Percentiles rank a stretch among this genome's conserved stretches.
These are phyloP conservation scores for Artemia sp. DNA, from an alignment of 2,888 invertebrate genomes.

Conservation along the genomic window DNA sequence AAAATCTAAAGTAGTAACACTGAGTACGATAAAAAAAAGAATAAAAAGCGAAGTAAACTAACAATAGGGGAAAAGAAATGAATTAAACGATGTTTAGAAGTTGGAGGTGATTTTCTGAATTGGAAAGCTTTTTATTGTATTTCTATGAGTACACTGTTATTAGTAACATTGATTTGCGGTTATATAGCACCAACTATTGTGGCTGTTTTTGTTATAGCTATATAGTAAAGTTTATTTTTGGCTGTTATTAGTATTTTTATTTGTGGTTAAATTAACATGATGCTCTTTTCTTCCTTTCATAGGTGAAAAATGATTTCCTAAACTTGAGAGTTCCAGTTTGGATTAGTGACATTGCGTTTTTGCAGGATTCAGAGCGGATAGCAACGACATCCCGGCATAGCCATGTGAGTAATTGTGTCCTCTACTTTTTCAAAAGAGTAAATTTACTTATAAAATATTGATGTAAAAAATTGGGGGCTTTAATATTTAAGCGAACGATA, in stretches of 20 bases:
- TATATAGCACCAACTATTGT: not conserved
- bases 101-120: not conserved
- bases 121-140: slow-evolving; percentile 10
- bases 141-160: not conserved
- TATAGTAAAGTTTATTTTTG: not conserved
- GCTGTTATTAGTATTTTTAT: slow-evolving; percentile 6
- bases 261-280: not conserved
- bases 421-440: too few species aligned
- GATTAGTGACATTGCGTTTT: slow-evolving; percentile 63
- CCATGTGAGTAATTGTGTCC: slow-evolving; percentile 40
- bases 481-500: too few species aligned
- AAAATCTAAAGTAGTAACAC: too few species aligned
- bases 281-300: slow-evolving; percentile 22
- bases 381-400: slow-evolving; percentile 66
- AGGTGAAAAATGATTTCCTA: slow-evolving; percentile 65
- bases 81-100: too few species aligned
- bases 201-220: slow-evolving; percentile 1
- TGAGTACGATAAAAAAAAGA: too few species aligned
- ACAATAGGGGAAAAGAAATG: too few species aligned
- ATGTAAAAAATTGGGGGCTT: too few species aligned
- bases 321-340: slow-evolving; percentile 67
- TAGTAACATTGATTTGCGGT: not conserved
- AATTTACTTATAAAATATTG: too few species aligned
- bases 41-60: too few species aligned
- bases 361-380: slow-evolving; percentile 42